These are phyloP conservation scores for Copidosoma aretas DNA, from an alignment of 2,888 invertebrate genomes.

Conservation along the genomic window DNA sequence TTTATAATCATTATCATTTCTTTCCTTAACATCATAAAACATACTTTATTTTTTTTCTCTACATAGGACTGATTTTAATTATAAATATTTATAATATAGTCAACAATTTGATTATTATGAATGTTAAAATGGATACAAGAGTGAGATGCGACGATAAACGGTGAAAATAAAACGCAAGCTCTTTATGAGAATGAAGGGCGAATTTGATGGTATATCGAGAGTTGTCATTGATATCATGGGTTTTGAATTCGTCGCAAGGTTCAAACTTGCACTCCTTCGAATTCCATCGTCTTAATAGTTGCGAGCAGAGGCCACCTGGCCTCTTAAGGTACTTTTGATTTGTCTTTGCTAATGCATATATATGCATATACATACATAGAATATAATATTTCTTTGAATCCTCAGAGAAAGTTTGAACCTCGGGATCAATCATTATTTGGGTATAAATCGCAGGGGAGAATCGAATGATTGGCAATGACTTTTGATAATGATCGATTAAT, in stretches of 20 bases:
- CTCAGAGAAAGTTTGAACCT: too few species aligned
- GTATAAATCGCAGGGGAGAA: not conserved
- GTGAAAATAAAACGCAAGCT: slow-evolving; percentile 7
- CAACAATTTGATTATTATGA: slow-evolving; percentile 21
- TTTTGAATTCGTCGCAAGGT: not conserved
- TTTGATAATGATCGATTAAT: not conserved
- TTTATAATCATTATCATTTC: too few species aligned
- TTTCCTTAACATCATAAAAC: too few species aligned
- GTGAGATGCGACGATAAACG: slow-evolving; percentile 3
- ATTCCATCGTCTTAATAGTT: not conserved
- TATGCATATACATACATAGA: too few species aligned
- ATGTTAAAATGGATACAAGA: not conserved
- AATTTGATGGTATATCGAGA: too few species aligned
- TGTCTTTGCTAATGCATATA: slow-evolving; percentile 13
- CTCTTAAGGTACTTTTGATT: slow-evolving; percentile 25
- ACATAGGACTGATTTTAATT: too few species aligned
- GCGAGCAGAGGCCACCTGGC: not conserved
- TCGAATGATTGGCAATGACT: not conserved
- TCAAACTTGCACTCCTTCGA: not conserved
- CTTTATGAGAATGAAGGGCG: not conserved
- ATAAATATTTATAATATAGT: not conserved
- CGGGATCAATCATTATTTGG: not conserved
- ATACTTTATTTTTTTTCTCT: too few species aligned
- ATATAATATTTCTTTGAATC: too few species aligned
- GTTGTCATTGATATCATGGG: not conserved